Evolutionary conservation across 2,797 vertebrate genomes (phyloP).

Genomic region (Notoglanidium macrostoma): DNA sequence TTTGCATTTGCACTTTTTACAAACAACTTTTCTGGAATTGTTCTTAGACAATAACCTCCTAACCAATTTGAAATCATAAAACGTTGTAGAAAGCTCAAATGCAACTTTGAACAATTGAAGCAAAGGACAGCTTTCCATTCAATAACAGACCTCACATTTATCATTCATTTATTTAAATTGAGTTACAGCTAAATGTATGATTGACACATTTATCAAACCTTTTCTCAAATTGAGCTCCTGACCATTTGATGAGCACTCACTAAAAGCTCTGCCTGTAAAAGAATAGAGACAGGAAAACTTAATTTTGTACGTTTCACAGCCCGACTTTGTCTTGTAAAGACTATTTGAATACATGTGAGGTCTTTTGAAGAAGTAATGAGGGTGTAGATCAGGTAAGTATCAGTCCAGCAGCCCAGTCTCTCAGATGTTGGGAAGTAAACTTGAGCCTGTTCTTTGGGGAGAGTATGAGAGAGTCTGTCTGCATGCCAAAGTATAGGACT

Average conservation of each 20-base stretch:
- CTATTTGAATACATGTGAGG: slow-evolving; percentile 81
- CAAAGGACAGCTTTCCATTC: slow-evolving; percentile 54
- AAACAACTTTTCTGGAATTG: slow-evolving; percentile 46
- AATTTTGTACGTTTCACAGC: background rate
- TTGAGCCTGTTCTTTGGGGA: slow-evolving; percentile 18
- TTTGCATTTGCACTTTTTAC: slow-evolving; percentile 75
- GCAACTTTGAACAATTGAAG: slow-evolving; percentile 51
- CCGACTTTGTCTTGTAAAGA: slow-evolving; percentile 7
- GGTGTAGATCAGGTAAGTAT: slow-evolving; percentile 86
- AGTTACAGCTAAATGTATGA: slow-evolving; percentile 39
- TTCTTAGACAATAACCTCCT: slow-evolving; percentile 12
- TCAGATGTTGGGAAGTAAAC: slow-evolving; percentile 81
- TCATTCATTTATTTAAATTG: slow-evolving; percentile 52
- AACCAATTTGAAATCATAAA: slow-evolving; percentile 13
- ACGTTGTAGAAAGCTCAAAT: slow-evolving; percentile 75
- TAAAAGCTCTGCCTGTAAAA: slow-evolving; percentile 17
- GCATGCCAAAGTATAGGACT: slow-evolving; percentile 73
- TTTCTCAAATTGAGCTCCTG: slow-evolving; percentile 32
- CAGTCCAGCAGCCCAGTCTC: slow-evolving; percentile 77
- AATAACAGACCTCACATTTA: slow-evolving; percentile 74
- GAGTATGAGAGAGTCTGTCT: slow-evolving; percentile 36
- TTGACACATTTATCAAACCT: slow-evolving; percentile 42
- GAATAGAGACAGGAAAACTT: slow-evolving; percentile 4
- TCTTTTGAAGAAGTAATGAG: slow-evolving; percentile 72
- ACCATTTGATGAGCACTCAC: slow-evolving; percentile 14